A percentile compares a stretch with the other conserved stretches of the same genome.
Evolutionary conservation across 2,797 vertebrate species (phyloP).

Genomic region (Siniperca scherzeri): DNA sequence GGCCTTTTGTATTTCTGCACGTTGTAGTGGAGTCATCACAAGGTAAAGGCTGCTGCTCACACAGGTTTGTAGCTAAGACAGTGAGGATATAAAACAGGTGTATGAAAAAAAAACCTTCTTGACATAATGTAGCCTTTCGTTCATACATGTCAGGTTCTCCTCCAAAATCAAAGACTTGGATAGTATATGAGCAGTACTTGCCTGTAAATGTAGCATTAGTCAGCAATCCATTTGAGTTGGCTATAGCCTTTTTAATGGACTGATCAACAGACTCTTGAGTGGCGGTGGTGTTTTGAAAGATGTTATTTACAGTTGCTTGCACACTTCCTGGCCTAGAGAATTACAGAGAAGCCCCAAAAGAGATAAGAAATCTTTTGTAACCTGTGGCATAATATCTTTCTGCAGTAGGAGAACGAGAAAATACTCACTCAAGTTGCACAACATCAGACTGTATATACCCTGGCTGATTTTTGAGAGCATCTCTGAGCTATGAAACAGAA

Average conservation of each 20-base stretch:
- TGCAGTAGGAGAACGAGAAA: not conserved
- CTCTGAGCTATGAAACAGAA: conserved; percentile 69
- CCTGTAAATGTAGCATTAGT: conserved; percentile 40
- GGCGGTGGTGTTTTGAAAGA: conserved; percentile 64
- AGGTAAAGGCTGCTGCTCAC: conserved; percentile 16
- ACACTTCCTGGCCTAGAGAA: conserved; percentile 82
- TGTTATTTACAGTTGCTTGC: conserved; percentile 79
- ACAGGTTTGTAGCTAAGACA: conserved; percentile 61
- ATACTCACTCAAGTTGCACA: conserved; percentile 77
- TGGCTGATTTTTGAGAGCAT: not conserved
- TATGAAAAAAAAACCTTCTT: not conserved
- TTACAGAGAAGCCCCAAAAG: conserved; percentile 14
- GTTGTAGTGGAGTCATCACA: conserved; percentile 70
- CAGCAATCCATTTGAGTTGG: conserved; percentile 16
- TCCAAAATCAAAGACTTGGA: not conserved
- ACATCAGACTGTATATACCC: conserved; percentile 77
- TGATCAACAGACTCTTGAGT: conserved; percentile 23
- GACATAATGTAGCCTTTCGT: not conserved
- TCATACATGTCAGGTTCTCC: not conserved
- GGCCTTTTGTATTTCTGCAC: conserved; percentile 32
- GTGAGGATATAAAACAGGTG: not conserved
- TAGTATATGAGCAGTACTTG: conserved; percentile 33
- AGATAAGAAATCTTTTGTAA: not conserved
- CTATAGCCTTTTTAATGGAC: conserved; percentile 25
- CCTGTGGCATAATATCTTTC: not conserved